Evolutionary conservation across 2,888 invertebrate genomes (phyloP), one percentile per base, ranked within the genome.

Genomic region (Mythimna vitellina): DNA sequence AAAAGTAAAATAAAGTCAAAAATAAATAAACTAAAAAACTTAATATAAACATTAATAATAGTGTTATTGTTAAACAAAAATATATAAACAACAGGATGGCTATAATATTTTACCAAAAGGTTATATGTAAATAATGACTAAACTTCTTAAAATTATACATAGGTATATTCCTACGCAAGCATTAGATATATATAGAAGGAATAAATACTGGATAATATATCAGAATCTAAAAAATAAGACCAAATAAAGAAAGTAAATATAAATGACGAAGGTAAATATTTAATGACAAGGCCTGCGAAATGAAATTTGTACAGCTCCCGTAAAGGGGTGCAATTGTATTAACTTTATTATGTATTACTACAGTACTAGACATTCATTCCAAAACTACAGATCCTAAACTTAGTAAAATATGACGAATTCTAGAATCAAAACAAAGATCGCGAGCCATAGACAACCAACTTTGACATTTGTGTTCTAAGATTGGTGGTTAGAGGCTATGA

Each of bases 391-490:
- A 1, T 14, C 20, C 6, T 12, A 17, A 53, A n/a, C 53, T 49
- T 35, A 54, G 9, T 14, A 58, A 70, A 65, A 35, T 51, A 14
- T 1, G 3, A 10, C 2, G 67, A 72, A 78, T 58, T 56, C 46
- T 54, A 51, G 22, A 73, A 82, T 65, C 73, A 80, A 80, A 87
- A 86, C 76, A 88, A 87, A 81, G 62, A 76, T 38, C 74, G 29
- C 63, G 42, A 53, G 71, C 82, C 89, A 89, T 88, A 89, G 89
- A 89, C 86, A 88, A 88, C 70, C 61, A 67, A 81, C 77, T 89
- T 88, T 88, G 88, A 88, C 89, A 82, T 87, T 87, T 87, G 68
- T 8, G 66, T 49, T 73, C 57, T 63, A 77, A 72, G 57, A 68
- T 62, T 64, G 17, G n/a, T 61, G 51, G 51, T 61, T 62, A 32